These are phyloP conservation scores for Aleadryas rufinucha DNA, from an alignment of 2,113 vertebrate species.

Conservation along the genomic window DNA sequence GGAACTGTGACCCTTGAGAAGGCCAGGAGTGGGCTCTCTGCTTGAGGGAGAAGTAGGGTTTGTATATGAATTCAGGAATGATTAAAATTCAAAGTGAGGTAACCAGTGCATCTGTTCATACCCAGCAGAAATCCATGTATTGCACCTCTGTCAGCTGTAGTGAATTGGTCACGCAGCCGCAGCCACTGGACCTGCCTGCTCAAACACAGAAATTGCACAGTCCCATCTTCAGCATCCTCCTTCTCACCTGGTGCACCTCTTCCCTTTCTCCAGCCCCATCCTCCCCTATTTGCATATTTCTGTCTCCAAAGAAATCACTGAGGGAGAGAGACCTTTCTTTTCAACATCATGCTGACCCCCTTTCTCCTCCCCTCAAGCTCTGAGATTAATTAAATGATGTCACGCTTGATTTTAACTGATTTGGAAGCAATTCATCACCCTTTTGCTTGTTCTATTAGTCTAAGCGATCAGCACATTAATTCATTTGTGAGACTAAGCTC, in stretches of 20 bases:
- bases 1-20: not conserved
- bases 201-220: not conserved
- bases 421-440: constrained; percentile 86
- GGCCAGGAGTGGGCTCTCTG: not conserved
- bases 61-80: fast-evolving
- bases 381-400: constrained; percentile 90
- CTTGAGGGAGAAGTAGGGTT: not conserved
- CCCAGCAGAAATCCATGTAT: not conserved
- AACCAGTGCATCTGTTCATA: not conserved
- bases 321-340: constrained; percentile 16
- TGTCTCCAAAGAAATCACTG: not conserved
- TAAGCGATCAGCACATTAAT: constrained; percentile 77
- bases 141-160: not conserved
- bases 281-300: not conserved
- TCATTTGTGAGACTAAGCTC: constrained; percentile 80
- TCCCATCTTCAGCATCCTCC: not conserved
- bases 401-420: constrained; percentile 88
- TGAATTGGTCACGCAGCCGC: fast-evolving
- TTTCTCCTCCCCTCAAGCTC: constrained; percentile 36
- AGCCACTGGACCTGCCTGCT: not conserved
- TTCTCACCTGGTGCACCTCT: not conserved
- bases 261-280: not conserved
- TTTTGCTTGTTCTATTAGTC: constrained; percentile 76
- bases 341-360: not conserved
- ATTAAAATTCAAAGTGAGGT: not conserved